Base-by-base conservation (phyloP, 2,797 vertebrate species). In the Phaenicophaeus curvirostris region DNA sequence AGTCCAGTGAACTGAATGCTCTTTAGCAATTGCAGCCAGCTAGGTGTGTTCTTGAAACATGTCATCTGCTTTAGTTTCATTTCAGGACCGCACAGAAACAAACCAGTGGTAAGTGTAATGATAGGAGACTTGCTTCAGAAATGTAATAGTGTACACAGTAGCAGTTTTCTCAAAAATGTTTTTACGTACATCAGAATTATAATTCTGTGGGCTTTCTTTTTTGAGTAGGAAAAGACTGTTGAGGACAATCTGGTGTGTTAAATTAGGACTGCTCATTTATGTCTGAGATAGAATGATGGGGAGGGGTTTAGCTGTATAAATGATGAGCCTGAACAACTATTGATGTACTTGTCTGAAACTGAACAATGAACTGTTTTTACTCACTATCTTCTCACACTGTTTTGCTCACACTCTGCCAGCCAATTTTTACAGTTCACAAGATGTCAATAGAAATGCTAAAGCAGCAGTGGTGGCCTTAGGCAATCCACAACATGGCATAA, bases 391-490 rank as follows among this genome's bases (percentile, higher is more conserved):
- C 80, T 93, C 35, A 2, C 62, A 59, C 77, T 84, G 58, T 91
- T 93, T 88, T 88, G 83, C 96, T 83, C 95, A 74, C 83, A 94
- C 87, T 84, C 68, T 95, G 63, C 76, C 88, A 95, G 76, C 55
- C 91, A 94, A 89, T 93, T 96, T 95, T 96, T 95, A 85, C 91
- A 91, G 87, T 89, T 94, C 88, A 89, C 72, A 91, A 90, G 68
- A 76, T 91, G 44, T 95, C 95, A 95, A 90, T 96, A 87, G 89
- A 95, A 96, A 90, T 75, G 91, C 91, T 89, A 85, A 90, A 90
- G 61, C 91, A 81, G 94, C 95, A 96, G 44, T 75, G 48, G 28
- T 93, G 46, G 78, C 88, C 81, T 90, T 82, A 94, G 86, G 86
- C 94, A 68, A 51, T 76, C 41, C 73, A 84, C 67, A 85, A 59